Conservation (phyloP, 2,888 invertebrate species). For the Lingula anatina region DNA sequence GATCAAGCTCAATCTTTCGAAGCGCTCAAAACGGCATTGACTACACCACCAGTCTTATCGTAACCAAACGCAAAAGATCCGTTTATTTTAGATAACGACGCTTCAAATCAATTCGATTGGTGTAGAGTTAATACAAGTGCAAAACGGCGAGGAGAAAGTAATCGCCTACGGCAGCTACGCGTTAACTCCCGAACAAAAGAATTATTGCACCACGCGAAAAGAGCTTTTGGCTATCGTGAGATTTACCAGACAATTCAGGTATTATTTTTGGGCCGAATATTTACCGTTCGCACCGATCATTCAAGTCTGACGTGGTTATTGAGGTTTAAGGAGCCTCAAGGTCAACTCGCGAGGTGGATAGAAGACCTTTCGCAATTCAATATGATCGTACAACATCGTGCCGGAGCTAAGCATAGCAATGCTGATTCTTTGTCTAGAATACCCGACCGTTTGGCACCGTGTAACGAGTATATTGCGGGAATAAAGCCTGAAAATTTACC, state of each 20-base stretch:
- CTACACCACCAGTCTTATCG: not conserved
- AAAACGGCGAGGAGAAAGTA: not conserved
- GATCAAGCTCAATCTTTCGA: not conserved
- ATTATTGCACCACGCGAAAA: slow-evolving; percentile 7
- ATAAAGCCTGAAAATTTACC: slow-evolving; percentile 1
- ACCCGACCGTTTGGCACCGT: not conserved
- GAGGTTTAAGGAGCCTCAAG: slow-evolving; percentile 5
- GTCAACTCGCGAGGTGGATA: slow-evolving; percentile 12
- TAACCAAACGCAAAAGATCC: not conserved
- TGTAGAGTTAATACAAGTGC: not conserved
- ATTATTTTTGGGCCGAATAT: slow-evolving; percentile 4
- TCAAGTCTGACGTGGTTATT: slow-evolving; percentile 7
- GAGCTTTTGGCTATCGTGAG: slow-evolving; percentile 9
- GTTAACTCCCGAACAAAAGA: not conserved
- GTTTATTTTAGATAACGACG: not conserved
- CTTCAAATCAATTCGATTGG: not conserved
- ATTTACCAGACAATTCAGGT: slow-evolving; percentile 6
- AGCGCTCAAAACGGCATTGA: not conserved
- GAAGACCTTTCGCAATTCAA: slow-evolving; percentile 6
- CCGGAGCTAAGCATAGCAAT: slow-evolving; percentile 8
- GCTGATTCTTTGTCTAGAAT: slow-evolving; percentile 9
- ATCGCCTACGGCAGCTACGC: not conserved
- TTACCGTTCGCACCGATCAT: slow-evolving; percentile 7
- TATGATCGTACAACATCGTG: slow-evolving; percentile 8
- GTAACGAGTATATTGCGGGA: slow-evolving; percentile 4